Evolutionary conservation across 2,888 invertebrate species (phyloP), one percentile per base, ranked within the genome.

Genomic region (Tinea trinotella): DNA sequence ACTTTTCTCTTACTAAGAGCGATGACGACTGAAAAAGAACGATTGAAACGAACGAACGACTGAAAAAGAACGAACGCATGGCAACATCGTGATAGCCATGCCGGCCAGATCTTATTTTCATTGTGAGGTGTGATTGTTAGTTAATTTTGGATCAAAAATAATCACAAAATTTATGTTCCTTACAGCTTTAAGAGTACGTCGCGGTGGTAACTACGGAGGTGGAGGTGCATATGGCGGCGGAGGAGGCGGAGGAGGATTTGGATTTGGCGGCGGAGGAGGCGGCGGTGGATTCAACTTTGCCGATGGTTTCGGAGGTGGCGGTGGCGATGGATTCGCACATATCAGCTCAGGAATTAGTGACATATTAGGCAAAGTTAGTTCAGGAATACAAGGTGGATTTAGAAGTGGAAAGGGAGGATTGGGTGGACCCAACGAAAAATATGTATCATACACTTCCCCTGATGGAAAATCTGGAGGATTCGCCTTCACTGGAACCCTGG

Each of bases 401-500:
- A 55, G 56, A 13, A 53, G 55, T 46, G 57, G 57, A 46, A 30
- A 55, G 20, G 58, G 52, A 1, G 48, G 54, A 3, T 34, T 24
- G 13, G 64, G 69, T 1, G 67, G 64, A 18, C 62, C 59, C 48
- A 65, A 66, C 36, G 70, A 69, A 54, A 79, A 80, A 63, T 66
- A 71, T 1, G 66, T 83, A 18, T 75, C 71, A 57, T 74, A 77
- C 0, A 73, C 77, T 58, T 78, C 81, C 15, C 72, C 76, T 20
- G 82, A 83, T 55, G 82, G 81, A 55, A 83, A 77, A 58, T 84
- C 84, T 54, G 81, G 81, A 55, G 84, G 82, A 1, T 82, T 76
- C 56, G 82, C 80, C 2, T 83, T 76, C 56, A 81, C 82, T 19
- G 84, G 84, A 13, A 66, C 66, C 1, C 59, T 76, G n/a, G 68